Percentiles rank a stretch among this genome's conserved stretches.
Evolutionary conservation across 2,888 invertebrate species (phyloP).

Genomic region (Leptopilina drosophilae): DNA sequence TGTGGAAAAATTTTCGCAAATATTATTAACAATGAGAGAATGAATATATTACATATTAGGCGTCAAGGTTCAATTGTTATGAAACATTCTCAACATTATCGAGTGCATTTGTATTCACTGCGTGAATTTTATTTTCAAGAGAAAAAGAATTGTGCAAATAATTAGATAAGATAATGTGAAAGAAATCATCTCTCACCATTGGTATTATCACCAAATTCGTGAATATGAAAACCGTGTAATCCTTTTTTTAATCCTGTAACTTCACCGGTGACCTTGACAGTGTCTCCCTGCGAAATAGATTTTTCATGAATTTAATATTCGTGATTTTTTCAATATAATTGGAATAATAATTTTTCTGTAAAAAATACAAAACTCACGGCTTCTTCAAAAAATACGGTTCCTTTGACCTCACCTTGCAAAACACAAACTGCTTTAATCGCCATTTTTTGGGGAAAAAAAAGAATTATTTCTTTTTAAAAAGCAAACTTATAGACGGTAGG

Average conservation of each 20-base stretch:
- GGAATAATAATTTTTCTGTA: not conserved
- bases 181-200: slow-evolving; percentile 80
- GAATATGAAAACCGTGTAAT: slow-evolving; percentile 93
- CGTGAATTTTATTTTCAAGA: not conserved
- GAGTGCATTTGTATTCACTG: not conserved
- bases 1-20: too few relatives aligned
- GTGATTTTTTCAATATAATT: not conserved
- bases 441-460: slow-evolving; percentile 68
- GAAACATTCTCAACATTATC: not conserved
- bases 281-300: slow-evolving; percentile 78
- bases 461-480: too few relatives aligned
- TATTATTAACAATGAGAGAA: too few relatives aligned
- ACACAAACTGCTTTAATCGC: slow-evolving; percentile 90
- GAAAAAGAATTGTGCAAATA: not conserved
- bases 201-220: slow-evolving; percentile 97
- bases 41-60: too few relatives aligned
- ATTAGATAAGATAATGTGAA: slow-evolving; percentile 14
- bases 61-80: slow-evolving; percentile 22
- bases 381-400: slow-evolving; percentile 90
- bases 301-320: not conserved
- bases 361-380: slow-evolving; percentile 63
- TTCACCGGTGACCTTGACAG: slow-evolving; percentile 89
- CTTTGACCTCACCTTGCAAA: slow-evolving; percentile 90
- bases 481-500: not conserved
- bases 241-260: slow-evolving; percentile 88